Evolutionary conservation across 2,113 vertebrate species (phyloP).

Genomic region (Pachycephala philippinensis): DNA sequence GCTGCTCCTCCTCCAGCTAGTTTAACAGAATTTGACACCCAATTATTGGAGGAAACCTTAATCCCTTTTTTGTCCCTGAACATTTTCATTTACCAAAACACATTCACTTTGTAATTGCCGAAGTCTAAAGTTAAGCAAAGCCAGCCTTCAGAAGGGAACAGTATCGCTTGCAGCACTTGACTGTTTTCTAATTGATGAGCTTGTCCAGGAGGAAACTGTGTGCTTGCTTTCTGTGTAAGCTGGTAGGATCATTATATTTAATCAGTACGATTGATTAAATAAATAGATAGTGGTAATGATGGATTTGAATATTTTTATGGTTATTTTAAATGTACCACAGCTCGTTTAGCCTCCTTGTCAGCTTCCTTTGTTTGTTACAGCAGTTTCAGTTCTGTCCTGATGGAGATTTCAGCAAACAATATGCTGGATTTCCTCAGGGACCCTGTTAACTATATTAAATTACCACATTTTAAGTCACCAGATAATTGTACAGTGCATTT

Average conservation of each 20-base stretch:
- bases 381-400: neutral
- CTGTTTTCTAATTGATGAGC: neutral
- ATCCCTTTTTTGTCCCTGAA: neutral
- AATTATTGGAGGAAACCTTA: neutral
- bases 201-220: neutral
- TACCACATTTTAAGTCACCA: conserved; percentile 13
- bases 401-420: conserved; percentile 21
- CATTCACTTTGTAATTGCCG: neutral
- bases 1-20: neutral
- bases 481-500: conserved; percentile 32
- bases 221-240: neutral
- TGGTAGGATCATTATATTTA: neutral
- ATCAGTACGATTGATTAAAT: neutral
- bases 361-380: conserved; percentile 1
- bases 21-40: conserved; percentile 6
- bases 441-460: conserved; percentile 33
- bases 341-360: neutral
- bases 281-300: neutral
- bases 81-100: neutral
- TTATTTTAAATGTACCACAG: neutral
- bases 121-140: neutral
- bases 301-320: neutral
- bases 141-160: neutral
- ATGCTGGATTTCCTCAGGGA: neutral
- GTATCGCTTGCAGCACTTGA: neutral